Base-by-base conservation (phyloP, 2,113 vertebrate genomes). In the Phaethornis superciliosus region DNA sequence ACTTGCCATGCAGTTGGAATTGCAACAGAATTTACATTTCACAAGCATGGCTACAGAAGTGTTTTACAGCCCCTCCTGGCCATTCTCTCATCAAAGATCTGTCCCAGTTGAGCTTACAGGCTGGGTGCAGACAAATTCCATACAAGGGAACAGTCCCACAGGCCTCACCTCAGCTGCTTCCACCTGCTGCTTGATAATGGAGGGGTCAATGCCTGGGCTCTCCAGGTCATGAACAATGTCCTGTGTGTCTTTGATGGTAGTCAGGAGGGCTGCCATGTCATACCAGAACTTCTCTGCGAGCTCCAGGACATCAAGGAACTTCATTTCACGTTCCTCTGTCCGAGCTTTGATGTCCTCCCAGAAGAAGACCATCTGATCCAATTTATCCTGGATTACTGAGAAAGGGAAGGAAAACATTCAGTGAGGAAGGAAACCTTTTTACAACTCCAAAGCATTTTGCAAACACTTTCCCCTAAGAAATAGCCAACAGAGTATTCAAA, bases 261-360 rank as follows among this genome's bases (percentile, higher is more conserved):
- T 99, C 95, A 99, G 97, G 8, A 99, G 98, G 13, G 99, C 99
- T 65, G 98, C 98, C 98, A 99, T 98, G 90, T 99, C 99, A 0
- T 99, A 98, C 99, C 99, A 99, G 98, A 99, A 99, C 96, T 99
- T 99, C 77, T 99, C 99, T 0, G 99, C 98, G 5, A 99, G 98
- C 93, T 99, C 99, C 92, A 99, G 96, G 64, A 99, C 99, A 83
- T 99, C 99, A 7, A 99, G 98, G 95, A 99, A 99, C 90, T 99
- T 99, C 67, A 98, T 98, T 88, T 99, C 99, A 52, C 98, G 97
- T 63, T 99, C 99, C 96, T 99, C 99, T 0, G 99, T 98, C 24
- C 98, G 98, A 96, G 98, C 98, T 90, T 99, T 99, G 98, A 99
- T 99, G 97, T 99, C 99, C n/a, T 99, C 99, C 99, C 99, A 99